These are phyloP conservation scores for Microchrysa polita DNA, from an alignment of 2,888 invertebrate genomes.

Conservation along the genomic window DNA sequence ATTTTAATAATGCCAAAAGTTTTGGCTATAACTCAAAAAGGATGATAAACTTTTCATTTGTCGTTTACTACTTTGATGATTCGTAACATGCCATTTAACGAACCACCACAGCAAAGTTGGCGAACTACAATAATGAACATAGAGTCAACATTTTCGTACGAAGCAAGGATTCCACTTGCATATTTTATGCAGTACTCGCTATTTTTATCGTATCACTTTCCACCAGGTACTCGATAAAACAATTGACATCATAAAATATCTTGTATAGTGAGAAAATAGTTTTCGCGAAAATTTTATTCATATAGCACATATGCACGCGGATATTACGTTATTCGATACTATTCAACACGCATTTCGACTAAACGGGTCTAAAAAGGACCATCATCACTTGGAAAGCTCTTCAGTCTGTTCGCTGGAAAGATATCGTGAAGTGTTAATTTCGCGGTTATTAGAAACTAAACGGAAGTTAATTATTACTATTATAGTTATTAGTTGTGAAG, in stretches of 20 bases:
- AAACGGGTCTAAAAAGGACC: neutral
- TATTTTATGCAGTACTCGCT: constrained; percentile 7
- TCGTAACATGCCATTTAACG: constrained; percentile 29
- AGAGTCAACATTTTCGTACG: constrained; percentile 11
- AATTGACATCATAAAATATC: neutral
- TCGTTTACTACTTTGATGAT: constrained; percentile 17
- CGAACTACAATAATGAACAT: constrained; percentile 15
- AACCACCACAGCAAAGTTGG: too few relatives aligned
- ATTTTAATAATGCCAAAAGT: neutral
- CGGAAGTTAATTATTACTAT: too few relatives aligned
- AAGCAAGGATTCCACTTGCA: neutral
- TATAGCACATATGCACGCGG: neutral
- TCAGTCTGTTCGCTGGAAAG: too few relatives aligned
- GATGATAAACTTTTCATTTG: neutral
- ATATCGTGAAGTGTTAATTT: too few relatives aligned
- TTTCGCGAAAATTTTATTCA: constrained; percentile 2
- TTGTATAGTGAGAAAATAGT: neutral
- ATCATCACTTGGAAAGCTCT: too few relatives aligned
- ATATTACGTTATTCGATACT: neutral
- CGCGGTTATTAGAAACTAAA: too few relatives aligned
- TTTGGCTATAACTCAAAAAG: neutral
- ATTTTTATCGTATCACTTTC: constrained; percentile 28
- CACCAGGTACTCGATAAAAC: constrained; percentile 29
- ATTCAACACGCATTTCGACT: constrained; percentile 18
- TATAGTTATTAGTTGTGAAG: too few relatives aligned